Evolutionary conservation across 2,888 invertebrate species (phyloP).

Genomic region (Danaus chrysippus): DNA sequence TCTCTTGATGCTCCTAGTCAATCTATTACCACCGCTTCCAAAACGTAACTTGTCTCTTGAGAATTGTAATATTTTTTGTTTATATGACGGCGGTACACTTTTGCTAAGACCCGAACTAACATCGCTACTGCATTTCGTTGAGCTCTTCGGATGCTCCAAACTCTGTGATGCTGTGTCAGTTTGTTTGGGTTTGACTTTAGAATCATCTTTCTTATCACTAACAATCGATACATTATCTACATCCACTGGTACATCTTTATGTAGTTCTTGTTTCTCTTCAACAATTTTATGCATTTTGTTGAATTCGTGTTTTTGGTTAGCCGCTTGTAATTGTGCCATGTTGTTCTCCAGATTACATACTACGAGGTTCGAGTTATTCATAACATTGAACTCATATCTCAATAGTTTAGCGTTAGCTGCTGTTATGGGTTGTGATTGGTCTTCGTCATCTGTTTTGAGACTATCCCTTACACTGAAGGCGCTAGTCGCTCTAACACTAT

Average conservation of each 20-base stretch:
- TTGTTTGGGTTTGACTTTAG: constrained; percentile 55
- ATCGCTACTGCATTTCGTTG: constrained; percentile 65
- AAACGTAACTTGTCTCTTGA: constrained; percentile 71
- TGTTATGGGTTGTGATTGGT: constrained; percentile 68
- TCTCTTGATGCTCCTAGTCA: constrained; percentile 72
- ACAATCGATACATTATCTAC: constrained; percentile 30
- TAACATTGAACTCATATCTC: constrained; percentile 69
- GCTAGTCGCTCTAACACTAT: constrained; percentile 72
- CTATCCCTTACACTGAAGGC: constrained; percentile 73
- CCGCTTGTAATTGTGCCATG: constrained; percentile 68
- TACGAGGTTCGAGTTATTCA: constrained; percentile 73
- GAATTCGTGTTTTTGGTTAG: constrained; percentile 59
- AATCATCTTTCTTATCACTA: constrained; percentile 39
- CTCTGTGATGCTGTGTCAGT: constrained; percentile 70
- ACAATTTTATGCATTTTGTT: constrained; percentile 71
- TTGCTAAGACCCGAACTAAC: constrained; percentile 68
- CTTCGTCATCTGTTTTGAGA: constrained; percentile 74
- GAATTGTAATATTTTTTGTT: constrained; percentile 72
- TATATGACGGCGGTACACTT: constrained; percentile 75
- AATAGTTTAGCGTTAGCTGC: constrained; percentile 69
- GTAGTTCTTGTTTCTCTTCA: constrained; percentile 57
- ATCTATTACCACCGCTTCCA: constrained; percentile 67
- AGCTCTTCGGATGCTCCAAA: constrained; percentile 67
- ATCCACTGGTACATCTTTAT: constrained; percentile 41
- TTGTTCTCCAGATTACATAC: constrained; percentile 73